Evolutionary conservation across 2,113 vertebrate genomes (phyloP).

Genomic region (Odobenus rosmarus): DNA sequence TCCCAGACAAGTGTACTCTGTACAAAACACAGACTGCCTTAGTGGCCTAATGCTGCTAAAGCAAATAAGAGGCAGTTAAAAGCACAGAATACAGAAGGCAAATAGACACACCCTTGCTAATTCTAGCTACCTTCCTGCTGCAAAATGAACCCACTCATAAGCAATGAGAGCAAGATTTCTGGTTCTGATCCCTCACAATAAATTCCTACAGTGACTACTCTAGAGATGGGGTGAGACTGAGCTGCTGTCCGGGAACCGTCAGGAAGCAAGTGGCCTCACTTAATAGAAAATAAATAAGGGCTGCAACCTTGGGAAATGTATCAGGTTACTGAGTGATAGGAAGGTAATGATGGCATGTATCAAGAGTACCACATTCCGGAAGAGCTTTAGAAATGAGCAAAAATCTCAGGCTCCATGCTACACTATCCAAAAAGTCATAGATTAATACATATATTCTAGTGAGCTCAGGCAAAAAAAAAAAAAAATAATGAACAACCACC

Average conservation of each 20-base stretch:
- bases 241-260: not conserved
- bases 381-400: not conserved
- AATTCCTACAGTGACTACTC: not conserved
- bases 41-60: not conserved
- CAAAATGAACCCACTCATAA: not conserved
- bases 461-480: not conserved
- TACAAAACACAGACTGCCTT: not conserved
- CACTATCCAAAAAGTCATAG: not conserved
- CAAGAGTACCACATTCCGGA: not conserved
- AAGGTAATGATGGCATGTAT: not conserved
- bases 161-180: not conserved
- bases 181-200: not conserved
- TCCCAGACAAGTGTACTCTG: not conserved
- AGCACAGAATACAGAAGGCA: not conserved
- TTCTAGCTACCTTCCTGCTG: not conserved
- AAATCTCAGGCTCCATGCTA: not conserved
- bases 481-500: not conserved
- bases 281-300: not conserved
- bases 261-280: not conserved
- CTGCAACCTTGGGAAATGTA: not conserved
- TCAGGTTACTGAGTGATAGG: not conserved
- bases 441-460: not conserved
- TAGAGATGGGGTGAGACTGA: not conserved
- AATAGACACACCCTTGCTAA: not conserved
- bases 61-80: not conserved